Evolutionary conservation across 2,797 vertebrate species (phyloP).

Genomic region (Platyrinchus mystaceus): DNA sequence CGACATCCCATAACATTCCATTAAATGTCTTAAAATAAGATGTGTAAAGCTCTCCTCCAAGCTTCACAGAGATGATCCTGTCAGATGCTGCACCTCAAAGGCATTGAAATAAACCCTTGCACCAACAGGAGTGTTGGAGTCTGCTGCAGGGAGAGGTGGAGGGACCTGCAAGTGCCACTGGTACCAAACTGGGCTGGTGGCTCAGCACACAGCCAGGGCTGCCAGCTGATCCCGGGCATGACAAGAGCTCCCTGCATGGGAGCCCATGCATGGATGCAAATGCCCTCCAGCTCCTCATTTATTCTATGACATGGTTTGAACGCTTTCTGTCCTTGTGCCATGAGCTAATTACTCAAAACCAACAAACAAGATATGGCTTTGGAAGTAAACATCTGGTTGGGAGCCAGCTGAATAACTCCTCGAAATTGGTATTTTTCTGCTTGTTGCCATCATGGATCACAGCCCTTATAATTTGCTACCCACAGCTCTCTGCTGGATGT

Average conservation of each 20-base stretch:
- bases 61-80: conserved; percentile 16
- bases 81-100: not conserved
- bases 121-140: not conserved
- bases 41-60: not conserved
- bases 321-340: not conserved
- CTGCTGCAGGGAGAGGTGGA: not conserved
- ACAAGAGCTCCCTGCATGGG: not conserved
- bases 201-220: not conserved
- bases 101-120: not conserved
- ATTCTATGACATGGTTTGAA: not conserved
- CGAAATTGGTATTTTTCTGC: conserved; percentile 63
- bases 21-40: conserved; percentile 63
- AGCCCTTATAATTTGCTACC: conserved; percentile 59
- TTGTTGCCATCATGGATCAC: conserved; percentile 50
- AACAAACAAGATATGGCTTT: conserved; percentile 15
- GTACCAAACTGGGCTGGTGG: not conserved
- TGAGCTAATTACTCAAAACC: conserved; percentile 32
- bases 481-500: conserved; percentile 27
- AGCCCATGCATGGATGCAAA: not conserved
- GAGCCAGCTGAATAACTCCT: conserved; percentile 61
- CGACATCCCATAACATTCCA: conserved; percentile 70
- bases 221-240: not conserved
- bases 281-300: conserved; percentile 4
- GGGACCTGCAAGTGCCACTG: not conserved
- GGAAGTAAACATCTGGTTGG: conserved; percentile 66